A percentile compares a stretch with the other conserved stretches of the same genome.
Evolutionary conservation across 1,140 invertebrate species (phyloP).

Genomic region (Drosophila teissieri): DNA sequence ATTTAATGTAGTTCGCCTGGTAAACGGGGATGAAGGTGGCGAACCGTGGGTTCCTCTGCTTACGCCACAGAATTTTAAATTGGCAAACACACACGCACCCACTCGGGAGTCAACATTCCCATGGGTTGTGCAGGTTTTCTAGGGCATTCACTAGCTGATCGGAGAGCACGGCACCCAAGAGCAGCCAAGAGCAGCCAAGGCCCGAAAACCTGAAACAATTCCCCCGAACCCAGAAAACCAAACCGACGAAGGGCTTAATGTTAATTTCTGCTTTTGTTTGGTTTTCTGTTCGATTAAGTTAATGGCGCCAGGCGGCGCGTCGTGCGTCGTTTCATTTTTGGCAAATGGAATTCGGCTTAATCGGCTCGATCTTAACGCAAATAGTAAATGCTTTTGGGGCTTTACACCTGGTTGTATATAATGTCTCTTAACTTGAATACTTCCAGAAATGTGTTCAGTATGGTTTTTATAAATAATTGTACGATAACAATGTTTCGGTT

Average conservation of each 20-base stretch:
- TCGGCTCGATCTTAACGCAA: constrained; percentile 20
- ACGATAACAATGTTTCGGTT: not conserved
- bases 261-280: constrained; percentile 76
- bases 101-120: constrained; percentile 22
- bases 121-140: constrained; percentile 40
- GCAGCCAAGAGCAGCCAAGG: too few species aligned
- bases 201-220: not conserved
- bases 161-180: not conserved
- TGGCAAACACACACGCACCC: constrained; percentile 49
- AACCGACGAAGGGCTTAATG: constrained; percentile 58
- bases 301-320: constrained; percentile 45
- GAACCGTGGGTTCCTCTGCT: constrained; percentile 24
- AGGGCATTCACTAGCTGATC: constrained; percentile 1
- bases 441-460: not conserved
- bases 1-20: constrained; percentile 61
- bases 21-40: constrained; percentile 4
- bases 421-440: not conserved
- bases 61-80: constrained; percentile 59
- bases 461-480: not conserved
- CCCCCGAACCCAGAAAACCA: constrained; percentile 6
- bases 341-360: constrained; percentile 29
- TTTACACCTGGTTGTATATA: constrained; percentile 23
- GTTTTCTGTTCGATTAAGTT: constrained; percentile 70
- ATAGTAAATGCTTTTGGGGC: not conserved
- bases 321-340: constrained; percentile 32